Percentiles rank a stretch among this genome's conserved stretches.
Evolutionary conservation across 2,888 invertebrate species (phyloP).

Genomic region (Archaeoteleia sp.): DNA sequence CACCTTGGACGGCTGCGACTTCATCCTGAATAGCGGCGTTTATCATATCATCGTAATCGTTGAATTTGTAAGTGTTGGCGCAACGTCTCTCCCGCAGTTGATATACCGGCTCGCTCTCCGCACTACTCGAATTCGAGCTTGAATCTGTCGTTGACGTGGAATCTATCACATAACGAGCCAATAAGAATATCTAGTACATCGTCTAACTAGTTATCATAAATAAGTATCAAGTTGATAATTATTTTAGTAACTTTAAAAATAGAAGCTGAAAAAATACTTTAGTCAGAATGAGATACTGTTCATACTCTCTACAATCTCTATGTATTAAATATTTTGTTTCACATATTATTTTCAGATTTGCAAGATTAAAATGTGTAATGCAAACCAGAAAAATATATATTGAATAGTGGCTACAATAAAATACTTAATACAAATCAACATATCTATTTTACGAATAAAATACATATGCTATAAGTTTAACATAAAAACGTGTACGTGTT

Average conservation of each 20-base stretch:
- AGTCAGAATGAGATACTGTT: no score
- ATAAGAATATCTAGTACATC: no score
- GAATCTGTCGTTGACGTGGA: constrained; percentile 65
- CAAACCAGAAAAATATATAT: no score
- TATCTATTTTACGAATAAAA: constrained; percentile 2
- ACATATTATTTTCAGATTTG: no score
- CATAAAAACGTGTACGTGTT: no score
- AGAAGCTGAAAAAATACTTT: no score
- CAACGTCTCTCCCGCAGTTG: constrained; percentile 87
- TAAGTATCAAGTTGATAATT: not conserved
- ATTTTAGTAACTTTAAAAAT: not conserved
- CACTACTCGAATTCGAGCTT: constrained; percentile 74
- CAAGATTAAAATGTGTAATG: no score
- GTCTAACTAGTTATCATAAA: not conserved
- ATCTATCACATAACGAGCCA: no score
- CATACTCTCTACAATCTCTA: no score
- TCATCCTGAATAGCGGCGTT: constrained; percentile 91
- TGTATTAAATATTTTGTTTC: not conserved
- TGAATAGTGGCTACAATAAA: no score
- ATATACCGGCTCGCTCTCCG: constrained; percentile 86
- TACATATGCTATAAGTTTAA: no score
- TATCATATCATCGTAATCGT: constrained; percentile 97
- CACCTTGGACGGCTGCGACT: constrained; percentile 84
- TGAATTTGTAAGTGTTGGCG: constrained; percentile 88
- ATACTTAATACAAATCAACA: not conserved